Conservation (phyloP, 2,888 invertebrate species). For the Lasioglossum zephyrum region DNA sequence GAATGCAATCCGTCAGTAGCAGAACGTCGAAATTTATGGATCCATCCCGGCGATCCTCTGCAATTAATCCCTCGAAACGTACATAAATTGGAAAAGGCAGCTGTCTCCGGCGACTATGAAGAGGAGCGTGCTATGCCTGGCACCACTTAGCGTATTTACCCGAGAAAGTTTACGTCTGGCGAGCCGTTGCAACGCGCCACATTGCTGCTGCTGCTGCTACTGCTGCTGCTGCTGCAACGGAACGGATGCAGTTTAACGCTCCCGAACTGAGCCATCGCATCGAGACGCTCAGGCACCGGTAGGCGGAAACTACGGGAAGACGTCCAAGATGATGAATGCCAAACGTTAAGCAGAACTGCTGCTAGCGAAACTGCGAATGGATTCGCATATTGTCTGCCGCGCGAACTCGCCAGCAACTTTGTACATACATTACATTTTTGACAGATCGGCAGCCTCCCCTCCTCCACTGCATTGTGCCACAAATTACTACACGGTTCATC, state of each 20-base stretch:
- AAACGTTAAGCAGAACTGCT: slow-evolving; percentile 61
- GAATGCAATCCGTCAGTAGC: neutral
- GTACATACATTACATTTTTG: slow-evolving; percentile 18
- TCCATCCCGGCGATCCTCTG: slow-evolving; percentile 40
- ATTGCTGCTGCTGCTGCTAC: too few species aligned
- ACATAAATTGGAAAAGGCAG: slow-evolving; percentile 45
- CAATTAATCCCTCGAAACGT: slow-evolving; percentile 33
- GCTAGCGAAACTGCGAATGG: slow-evolving; percentile 51
- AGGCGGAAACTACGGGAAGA: slow-evolving; percentile 48
- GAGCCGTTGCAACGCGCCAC: slow-evolving; percentile 11
- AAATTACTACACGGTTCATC: neutral
- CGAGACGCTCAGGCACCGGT: slow-evolving; percentile 40
- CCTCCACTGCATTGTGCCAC: neutral
- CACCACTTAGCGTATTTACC: slow-evolving; percentile 67
- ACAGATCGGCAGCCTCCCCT: slow-evolving; percentile 4
- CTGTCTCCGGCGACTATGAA: slow-evolving; percentile 17
- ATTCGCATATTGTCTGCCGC: slow-evolving; percentile 38
- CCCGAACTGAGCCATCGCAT: slow-evolving; percentile 61
- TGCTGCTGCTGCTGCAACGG: slow-evolving; percentile 20
- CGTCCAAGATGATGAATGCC: slow-evolving; percentile 70
- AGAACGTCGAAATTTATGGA: neutral
- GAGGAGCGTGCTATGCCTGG: slow-evolving; percentile 27
- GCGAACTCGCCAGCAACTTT: slow-evolving; percentile 8
- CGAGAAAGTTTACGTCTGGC: slow-evolving; percentile 63
- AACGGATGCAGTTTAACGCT: slow-evolving; percentile 62